Base-by-base conservation (phyloP, 37 sponge, comb jelly and placozoan genomes). In the Haliclona indistincta region DNA sequence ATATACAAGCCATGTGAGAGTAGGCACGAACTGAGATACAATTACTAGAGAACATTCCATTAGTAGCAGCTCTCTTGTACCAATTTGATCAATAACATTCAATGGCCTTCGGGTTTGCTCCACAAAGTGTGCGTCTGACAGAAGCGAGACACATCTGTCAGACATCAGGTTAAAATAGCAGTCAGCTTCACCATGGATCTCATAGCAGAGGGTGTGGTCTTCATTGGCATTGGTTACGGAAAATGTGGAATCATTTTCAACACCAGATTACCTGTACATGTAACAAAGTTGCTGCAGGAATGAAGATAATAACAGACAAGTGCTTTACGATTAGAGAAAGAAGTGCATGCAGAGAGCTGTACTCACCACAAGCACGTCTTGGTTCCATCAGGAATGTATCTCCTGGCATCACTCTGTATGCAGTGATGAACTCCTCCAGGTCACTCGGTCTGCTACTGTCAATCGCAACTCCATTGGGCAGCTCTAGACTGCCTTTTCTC, bases 21-120 rank as follows among this genome's bases (percentile, higher is more conserved):
- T 75, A 43, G 1, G 3, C 43, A 26, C 85, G 37, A 22, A 76
- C 72, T 20, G 26, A 66, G 3, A 81, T 62, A 2, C 85, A 77
- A 64, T 44, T 20, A 0, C n/a, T 10, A 15, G 56, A 13, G 26
- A 69, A 84, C 22, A 38, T 51, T 1, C 39, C 29, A 4, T 45
- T 43, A 25, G 36, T 19, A 28, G 8, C 4, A 3, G 52, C 22
- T 8, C 36, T 40, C 65, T 23, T 0, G 76, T 45, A 25, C 45
- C 65, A 34, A 76, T 70, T 35, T 38, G 1, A 44, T 76, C 55
- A 20, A 84, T 67, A 4, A 67, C 62, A 61, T 84, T 74, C 20
- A 42, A 61, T 8, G 13, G 23, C n/a, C 60, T 58, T 6, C 7
- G 26, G n/a, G 13, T 6, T 6, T 6, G 6, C 2, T 29, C 4